phyloP scores from a whole-genome alignment of 2,797 vertebrate genomes.

The Amphiprion clarkii region DNA sequence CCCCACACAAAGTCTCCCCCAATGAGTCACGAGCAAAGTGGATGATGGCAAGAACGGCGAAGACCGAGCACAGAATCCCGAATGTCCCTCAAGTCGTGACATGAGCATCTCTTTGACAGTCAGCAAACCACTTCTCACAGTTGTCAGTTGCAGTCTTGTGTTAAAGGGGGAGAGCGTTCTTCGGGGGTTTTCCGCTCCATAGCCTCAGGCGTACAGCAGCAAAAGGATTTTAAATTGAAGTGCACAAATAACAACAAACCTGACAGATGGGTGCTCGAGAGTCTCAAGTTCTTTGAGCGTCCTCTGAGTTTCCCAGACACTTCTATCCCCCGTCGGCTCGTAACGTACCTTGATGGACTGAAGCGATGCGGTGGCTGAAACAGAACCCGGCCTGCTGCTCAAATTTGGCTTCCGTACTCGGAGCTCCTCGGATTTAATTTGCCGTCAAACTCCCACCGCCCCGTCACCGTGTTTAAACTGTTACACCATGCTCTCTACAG shows the following conservation, averaged over 20 bases:
- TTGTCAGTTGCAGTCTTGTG: constrained; percentile 46
- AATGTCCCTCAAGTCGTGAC: constrained; percentile 48
- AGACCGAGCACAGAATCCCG: constrained; percentile 46
- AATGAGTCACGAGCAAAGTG: constrained; percentile 45
- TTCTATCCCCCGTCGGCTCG: constrained; percentile 33
- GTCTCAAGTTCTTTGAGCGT: constrained; percentile 27
- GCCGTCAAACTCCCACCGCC: constrained; percentile 21
- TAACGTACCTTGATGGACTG: constrained; percentile 7
- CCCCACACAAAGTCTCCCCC: constrained; percentile 37
- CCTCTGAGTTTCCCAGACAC: constrained; percentile 29
- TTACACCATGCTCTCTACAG: neutral
- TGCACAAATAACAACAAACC: constrained; percentile 55
- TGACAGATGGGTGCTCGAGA: constrained; percentile 41
- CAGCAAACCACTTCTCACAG: constrained; percentile 40
- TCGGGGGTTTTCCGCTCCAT: constrained; percentile 28
- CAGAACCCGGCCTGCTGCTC: constrained; percentile 11
- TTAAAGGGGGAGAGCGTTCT: constrained; percentile 30
- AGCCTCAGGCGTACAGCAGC: constrained; percentile 35
- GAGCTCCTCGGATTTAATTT: constrained; percentile 26
- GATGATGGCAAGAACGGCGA: constrained; percentile 33
- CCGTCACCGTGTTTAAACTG: constrained; percentile 15
- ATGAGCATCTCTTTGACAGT: constrained; percentile 46
- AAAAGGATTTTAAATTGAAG: constrained; percentile 46
- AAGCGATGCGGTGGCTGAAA: constrained; percentile 33
- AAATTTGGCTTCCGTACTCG: constrained; percentile 25